A percentile compares a stretch with the other conserved stretches of the same genome.
Evolutionary conservation across 2,888 invertebrate genomes (phyloP).

Genomic region (Phyllotreta striolata): DNA sequence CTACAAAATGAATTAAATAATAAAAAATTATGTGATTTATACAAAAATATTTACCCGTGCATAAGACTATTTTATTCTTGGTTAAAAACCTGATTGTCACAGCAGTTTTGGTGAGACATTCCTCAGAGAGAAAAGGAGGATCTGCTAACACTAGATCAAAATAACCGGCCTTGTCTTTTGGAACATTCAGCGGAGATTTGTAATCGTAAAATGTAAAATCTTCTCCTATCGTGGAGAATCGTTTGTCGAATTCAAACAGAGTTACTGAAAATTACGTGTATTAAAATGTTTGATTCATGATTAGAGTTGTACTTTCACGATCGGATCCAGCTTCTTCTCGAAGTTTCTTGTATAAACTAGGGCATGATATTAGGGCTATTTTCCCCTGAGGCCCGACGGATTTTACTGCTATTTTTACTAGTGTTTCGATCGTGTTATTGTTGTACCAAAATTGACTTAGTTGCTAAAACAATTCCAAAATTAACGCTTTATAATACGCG

Average conservation of each 20-base stretch:
- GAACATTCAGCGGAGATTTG: slow-evolving; percentile 75
- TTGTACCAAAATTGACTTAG: slow-evolving; percentile 98
- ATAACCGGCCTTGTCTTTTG: slow-evolving; percentile 65
- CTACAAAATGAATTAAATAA: slow-evolving; percentile 58
- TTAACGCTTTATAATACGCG: background rate
- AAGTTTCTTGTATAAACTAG: slow-evolving; percentile 79
- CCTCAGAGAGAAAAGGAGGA: slow-evolving; percentile 94
- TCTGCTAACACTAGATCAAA: slow-evolving; percentile 91
- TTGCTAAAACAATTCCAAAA: slow-evolving; percentile 72
- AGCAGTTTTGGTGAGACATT: slow-evolving; percentile 86
- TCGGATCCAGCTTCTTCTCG: slow-evolving; percentile 61
- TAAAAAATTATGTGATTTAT: slow-evolving; percentile 6
- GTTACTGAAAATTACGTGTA: slow-evolving; percentile 43
- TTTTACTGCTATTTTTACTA: slow-evolving; percentile 74
- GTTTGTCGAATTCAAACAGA: slow-evolving; percentile 79
- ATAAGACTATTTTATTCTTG: slow-evolving; percentile 81
- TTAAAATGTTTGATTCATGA: background rate
- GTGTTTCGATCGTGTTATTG: slow-evolving; percentile 74
- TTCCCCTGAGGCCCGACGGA: slow-evolving; percentile 66
- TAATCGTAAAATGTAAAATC: slow-evolving; percentile 91
- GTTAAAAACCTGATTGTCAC: slow-evolving; percentile 76
- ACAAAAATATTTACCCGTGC: slow-evolving; percentile 73
- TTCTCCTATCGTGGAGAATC: slow-evolving; percentile 80
- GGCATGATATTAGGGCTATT: slow-evolving; percentile 88
- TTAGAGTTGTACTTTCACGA: slow-evolving; percentile 45